Evolutionary conservation across 2,888 invertebrate species (phyloP), one percentile per base, ranked within the genome.

Genomic region (Macrophya alboannulata): DNA sequence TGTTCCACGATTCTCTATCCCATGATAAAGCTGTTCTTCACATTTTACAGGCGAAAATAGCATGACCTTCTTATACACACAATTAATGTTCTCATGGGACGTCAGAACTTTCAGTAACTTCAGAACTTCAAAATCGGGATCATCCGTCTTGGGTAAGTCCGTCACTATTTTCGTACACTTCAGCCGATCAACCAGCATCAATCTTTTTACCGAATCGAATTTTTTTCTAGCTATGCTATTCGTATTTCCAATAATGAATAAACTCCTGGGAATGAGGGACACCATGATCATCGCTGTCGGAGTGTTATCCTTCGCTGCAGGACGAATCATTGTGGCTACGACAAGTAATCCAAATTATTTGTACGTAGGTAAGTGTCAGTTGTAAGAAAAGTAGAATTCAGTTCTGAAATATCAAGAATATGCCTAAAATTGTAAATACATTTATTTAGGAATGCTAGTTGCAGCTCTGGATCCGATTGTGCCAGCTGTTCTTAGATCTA

Each of bases 401-500:
- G 2, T 76, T 31, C n/a, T 21, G n/a, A 45, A 74, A 74, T 10
- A 21, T 59, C 81, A 40, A 65, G 25, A 9, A 15, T 21, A 45
- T 48, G 10, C 51, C n/a, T 1, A 84, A 74, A 25, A 48, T 62
- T 17, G 1, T 40, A 21, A 17, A n/a, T 77, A 72, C 43, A 9
- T 68, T 88, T 87, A 90, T 92, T 85, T 86, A 95, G 97, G 97
- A 0, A 97, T 97, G n/a, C 94, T 95, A 0, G 95, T 96, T 1
- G 97, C 97, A 10, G 96, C 97, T n/a, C 94, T 97, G 40, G 97
- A 97, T 0, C 97, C 97, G 0, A 95, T 96, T 76, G 96, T 97
- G 0, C 97, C 97, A 0, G 97, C 97, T 0, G 96, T 97, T 85
- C 95, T 98, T 86, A 95, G 98, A n/a, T 97, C 97, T 0, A 96